Conservation (phyloP, 2,797 vertebrate genomes). For the Manis javanica region DNA sequence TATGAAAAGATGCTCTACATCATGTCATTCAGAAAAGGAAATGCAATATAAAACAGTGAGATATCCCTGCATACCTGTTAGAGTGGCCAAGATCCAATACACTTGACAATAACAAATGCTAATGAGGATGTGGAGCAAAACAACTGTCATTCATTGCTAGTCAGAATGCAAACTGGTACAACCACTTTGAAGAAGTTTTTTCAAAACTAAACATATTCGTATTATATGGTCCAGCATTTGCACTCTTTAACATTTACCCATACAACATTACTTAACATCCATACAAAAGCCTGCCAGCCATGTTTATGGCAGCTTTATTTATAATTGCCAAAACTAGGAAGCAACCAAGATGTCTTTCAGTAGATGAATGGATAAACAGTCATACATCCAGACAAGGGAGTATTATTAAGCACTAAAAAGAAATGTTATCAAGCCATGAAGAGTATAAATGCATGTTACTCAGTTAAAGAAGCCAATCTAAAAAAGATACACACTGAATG, state of each 20-base stretch:
- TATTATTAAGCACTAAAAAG: background rate
- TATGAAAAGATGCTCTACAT: background rate
- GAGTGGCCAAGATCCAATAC: background rate
- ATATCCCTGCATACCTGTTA: background rate
- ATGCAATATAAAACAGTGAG: background rate
- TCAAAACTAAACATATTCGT: background rate
- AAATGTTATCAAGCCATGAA: background rate
- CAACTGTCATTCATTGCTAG: background rate
- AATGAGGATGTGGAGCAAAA: background rate
- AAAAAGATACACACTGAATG: background rate
- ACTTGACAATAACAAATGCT: background rate
- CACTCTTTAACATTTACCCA: background rate
- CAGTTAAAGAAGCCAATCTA: background rate
- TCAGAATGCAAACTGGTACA: background rate
- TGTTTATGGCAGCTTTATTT: background rate
- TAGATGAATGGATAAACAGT: background rate
- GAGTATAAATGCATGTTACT: background rate
- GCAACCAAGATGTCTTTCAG: background rate
- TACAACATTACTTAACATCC: background rate
- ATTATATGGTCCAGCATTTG: background rate
- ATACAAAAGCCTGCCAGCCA: background rate
- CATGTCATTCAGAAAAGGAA: background rate
- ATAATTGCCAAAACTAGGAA: background rate
- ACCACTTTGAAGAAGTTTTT: background rate
- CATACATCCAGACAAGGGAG: background rate